Percentiles rank a stretch among this genome's conserved stretches.
Conservation (phyloP, 1,140 invertebrate species). For the Nixonia krombeini region DNA sequence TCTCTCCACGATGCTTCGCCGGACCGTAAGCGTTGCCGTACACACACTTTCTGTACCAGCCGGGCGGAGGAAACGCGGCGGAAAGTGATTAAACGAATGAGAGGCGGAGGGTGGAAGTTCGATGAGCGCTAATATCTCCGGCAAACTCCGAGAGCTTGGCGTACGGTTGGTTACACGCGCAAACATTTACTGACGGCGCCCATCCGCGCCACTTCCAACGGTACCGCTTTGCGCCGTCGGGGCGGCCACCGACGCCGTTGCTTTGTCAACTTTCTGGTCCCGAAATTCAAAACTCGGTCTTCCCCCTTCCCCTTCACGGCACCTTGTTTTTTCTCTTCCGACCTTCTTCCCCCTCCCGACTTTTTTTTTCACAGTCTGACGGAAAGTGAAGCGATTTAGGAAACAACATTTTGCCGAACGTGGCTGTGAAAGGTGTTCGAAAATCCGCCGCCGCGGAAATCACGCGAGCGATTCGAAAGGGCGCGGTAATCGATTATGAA, state of each 20-base stretch:
- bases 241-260: conserved; percentile 1
- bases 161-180: conserved; percentile 62
- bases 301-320: no score
- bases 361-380: no score
- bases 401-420: no score
- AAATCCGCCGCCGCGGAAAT: no score
- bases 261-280: background rate
- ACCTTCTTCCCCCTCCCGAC: no score
- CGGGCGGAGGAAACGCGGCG: conserved; percentile 28
- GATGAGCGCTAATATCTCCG: conserved; percentile 55
- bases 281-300: no score
- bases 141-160: conserved; percentile 53
- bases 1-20: background rate
- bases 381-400: no score
- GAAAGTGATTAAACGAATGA: conserved; percentile 57
- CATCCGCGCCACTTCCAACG: no score
- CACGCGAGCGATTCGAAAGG: no score
- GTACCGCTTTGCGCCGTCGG: conserved; percentile 30
- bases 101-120: conserved; percentile 44
- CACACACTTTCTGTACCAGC: conserved; percentile 5
- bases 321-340: no score
- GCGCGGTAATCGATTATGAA: no score
- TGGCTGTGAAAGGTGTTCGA: no score
- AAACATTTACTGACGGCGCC: conserved; percentile 63
- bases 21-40: conserved; percentile 11